These are phyloP conservation scores for Aegypius monachus DNA, from an alignment of 2,113 vertebrate species.

Conservation along the genomic window DNA sequence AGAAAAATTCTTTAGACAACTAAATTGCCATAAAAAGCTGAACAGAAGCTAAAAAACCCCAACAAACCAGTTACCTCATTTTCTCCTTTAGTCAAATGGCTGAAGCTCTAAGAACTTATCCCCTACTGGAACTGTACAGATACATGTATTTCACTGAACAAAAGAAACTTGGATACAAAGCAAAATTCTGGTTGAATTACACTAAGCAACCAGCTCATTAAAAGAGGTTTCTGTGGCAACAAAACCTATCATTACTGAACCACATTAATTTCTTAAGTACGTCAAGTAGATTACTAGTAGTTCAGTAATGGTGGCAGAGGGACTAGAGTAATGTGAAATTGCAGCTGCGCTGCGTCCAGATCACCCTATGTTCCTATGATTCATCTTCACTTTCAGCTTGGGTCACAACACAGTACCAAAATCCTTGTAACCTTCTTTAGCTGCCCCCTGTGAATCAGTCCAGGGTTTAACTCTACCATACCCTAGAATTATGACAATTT, in stretches of 20 bases:
- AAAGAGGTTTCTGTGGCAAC: not conserved
- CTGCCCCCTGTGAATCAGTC: not conserved
- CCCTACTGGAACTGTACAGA: not conserved
- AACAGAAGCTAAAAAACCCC: not conserved
- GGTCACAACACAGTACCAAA: not conserved
- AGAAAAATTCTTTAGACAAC: not conserved
- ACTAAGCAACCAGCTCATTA: not conserved
- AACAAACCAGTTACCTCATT: not conserved
- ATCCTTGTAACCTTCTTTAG: not conserved
- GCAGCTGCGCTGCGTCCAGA: not conserved
- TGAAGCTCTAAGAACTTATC: not conserved
- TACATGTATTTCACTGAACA: not conserved
- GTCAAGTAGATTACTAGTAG: not conserved
- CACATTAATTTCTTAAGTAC: not conserved
- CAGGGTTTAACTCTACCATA: not conserved
- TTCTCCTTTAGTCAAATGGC: not conserved
- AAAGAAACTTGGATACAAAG: not conserved
- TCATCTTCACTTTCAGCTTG: not conserved
- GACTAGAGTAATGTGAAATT: not conserved
- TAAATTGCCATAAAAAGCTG: not conserved
- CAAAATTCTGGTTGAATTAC: not conserved
- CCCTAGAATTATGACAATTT: not conserved
- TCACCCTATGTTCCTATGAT: accelerated
- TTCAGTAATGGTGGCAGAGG: not conserved
- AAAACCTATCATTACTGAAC: not conserved